Conservation (phyloP, 2,113 vertebrate species). For the Myiopsitta monachus region DNA sequence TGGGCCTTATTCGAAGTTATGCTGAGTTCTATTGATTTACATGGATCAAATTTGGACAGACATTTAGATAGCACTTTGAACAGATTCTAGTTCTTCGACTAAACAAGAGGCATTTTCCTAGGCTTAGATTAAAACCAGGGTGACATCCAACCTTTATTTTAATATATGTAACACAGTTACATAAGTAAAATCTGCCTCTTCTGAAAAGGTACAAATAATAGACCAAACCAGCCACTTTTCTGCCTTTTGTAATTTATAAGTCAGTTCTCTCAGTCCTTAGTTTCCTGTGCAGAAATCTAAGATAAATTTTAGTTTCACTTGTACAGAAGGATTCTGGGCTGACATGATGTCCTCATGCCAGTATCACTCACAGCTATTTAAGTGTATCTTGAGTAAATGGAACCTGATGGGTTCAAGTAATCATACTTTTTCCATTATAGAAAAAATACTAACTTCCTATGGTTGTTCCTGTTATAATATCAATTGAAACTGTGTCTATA, state of each 20-base stretch:
- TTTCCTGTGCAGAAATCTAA: neutral
- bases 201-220: neutral
- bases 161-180: neutral
- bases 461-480: neutral
- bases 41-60: fast-evolving
- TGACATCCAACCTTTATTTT: neutral
- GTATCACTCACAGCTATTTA: neutral
- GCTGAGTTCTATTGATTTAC: neutral
- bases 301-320: neutral
- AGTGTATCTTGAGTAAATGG: neutral
- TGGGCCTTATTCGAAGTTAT: neutral
- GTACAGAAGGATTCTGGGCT: neutral
- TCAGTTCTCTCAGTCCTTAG: neutral
- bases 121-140: neutral
- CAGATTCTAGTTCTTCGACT: neutral
- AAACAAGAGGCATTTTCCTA: neutral
- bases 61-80: fast-evolving
- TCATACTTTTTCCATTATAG: neutral
- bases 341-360: neutral
- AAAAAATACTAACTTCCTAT: neutral
- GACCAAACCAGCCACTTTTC: neutral
- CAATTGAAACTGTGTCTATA: neutral
- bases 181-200: neutral
- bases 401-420: neutral
- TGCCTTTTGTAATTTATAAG: neutral